A percentile compares a stretch with the other conserved stretches of the same genome.
Conservation (phyloP, 2,113 vertebrate genomes). For the Camelus bactrianus region DNA sequence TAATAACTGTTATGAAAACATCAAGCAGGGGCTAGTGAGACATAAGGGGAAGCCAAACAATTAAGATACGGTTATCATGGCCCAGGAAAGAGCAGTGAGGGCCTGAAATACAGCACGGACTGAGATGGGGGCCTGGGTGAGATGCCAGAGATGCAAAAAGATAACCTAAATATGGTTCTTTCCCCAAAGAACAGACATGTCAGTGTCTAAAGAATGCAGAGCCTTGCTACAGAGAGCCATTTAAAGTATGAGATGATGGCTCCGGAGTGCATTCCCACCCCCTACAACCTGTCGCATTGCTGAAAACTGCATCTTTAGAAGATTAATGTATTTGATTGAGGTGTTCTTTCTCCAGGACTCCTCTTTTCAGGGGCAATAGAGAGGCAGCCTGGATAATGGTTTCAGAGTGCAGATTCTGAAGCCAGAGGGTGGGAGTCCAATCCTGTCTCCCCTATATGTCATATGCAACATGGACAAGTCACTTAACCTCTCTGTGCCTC, state of each 20-base stretch:
- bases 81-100: neutral
- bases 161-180: neutral
- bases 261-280: neutral
- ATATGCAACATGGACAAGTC: neutral
- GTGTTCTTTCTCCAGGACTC: neutral
- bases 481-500: neutral
- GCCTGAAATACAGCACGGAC: neutral
- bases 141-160: neutral
- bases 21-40: neutral
- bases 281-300: neutral
- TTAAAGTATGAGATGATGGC: neutral
- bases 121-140: neutral
- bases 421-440: neutral
- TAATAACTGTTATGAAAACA: neutral
- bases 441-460: neutral
- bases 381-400: neutral
- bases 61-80: neutral
- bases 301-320: neutral
- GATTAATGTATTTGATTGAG: neutral
- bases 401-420: neutral
- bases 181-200: neutral
- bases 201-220: neutral
- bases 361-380: neutral
- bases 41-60: rapidly evolving
- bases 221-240: neutral